Percentiles rank a stretch among this genome's conserved stretches.
phyloP scores from a whole-genome alignment of 2,888 invertebrate genomes.

The Epicampocera succincta region DNA sequence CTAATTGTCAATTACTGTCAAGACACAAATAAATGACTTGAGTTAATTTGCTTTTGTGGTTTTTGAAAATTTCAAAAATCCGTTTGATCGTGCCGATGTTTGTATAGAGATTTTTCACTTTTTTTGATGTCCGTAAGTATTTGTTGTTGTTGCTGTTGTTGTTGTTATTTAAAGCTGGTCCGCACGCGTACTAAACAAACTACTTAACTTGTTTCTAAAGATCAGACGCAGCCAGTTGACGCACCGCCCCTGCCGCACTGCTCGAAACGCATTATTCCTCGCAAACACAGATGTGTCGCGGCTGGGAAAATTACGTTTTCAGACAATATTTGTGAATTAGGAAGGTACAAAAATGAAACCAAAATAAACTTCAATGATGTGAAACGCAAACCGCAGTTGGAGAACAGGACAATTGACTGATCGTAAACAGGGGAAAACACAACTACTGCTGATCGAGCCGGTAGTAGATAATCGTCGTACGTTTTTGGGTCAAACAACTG shows the following conservation, averaged over 20 bases:
- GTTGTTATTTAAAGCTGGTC: slow-evolving; percentile 59
- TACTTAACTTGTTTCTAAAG: slow-evolving; percentile 64
- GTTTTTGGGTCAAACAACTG: too few relatives aligned
- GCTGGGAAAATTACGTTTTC: slow-evolving; percentile 64
- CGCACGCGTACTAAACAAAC: slow-evolving; percentile 70
- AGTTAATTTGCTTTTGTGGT: slow-evolving; percentile 68
- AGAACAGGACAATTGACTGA: slow-evolving; percentile 30
- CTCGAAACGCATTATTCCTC: slow-evolving; percentile 38
- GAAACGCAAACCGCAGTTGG: slow-evolving; percentile 48
- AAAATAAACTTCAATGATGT: slow-evolving; percentile 46
- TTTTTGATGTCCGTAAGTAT: slow-evolving; percentile 25
- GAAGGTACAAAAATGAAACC: not conserved
- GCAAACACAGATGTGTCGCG: slow-evolving; percentile 56
- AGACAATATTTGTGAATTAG: slow-evolving; percentile 61
- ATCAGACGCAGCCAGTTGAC: slow-evolving; percentile 63
- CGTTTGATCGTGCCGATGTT: slow-evolving; percentile 62
- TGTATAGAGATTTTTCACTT: slow-evolving; percentile 3
- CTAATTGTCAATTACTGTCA: slow-evolving; percentile 70
- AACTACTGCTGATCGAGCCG: too few relatives aligned
- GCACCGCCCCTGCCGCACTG: slow-evolving; percentile 3
- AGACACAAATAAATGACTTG: slow-evolving; percentile 55
- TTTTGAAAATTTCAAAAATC: slow-evolving; percentile 64
- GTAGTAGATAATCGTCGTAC: too few relatives aligned
- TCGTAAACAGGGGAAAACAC: not conserved
- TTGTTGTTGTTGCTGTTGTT: slow-evolving; percentile 52